A percentile compares a stretch with the other conserved stretches of the same genome.
These are phyloP conservation scores for Lophura swinhoii DNA, from an alignment of 2,797 vertebrate genomes.

Conservation along the genomic window DNA sequence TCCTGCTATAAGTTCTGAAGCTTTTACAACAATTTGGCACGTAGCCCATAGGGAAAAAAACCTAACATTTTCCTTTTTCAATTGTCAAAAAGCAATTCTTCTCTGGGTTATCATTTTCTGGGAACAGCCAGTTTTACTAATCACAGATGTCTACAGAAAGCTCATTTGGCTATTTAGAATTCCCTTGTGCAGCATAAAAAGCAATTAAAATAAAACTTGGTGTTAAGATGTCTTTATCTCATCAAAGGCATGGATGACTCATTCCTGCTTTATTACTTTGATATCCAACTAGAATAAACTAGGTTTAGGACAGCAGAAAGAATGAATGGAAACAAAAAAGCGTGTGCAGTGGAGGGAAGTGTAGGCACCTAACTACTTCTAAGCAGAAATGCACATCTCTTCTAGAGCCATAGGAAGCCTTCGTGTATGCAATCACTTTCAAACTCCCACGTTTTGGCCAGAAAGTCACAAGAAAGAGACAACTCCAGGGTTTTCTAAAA, in stretches of 20 bases:
- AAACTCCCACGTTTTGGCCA: background rate
- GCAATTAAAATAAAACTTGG: conserved; percentile 69
- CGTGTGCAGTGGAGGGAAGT: background rate
- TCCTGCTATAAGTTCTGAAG: background rate
- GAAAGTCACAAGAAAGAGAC: background rate
- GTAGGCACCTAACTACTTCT: background rate
- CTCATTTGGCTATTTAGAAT: conserved; percentile 52
- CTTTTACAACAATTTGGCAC: background rate
- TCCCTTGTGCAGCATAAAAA: conserved; percentile 56
- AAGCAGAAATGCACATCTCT: background rate
- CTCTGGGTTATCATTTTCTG: conserved; percentile 16
- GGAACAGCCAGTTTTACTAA: conserved; percentile 47
- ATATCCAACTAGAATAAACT: conserved; percentile 36
- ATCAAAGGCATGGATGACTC: conserved; percentile 50
- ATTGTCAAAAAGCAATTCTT: conserved; percentile 14
- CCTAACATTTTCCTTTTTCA: background rate
- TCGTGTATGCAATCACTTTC: rapidly evolving
- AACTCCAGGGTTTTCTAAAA: background rate
- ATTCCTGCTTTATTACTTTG: conserved; percentile 48
- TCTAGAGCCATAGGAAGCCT: background rate
- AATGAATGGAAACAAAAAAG: background rate
- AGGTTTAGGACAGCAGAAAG: background rate
- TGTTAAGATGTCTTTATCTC: conserved; percentile 51
- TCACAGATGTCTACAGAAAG: conserved; percentile 35
- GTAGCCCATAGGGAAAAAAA: background rate